Evolutionary conservation across 1,140 invertebrate species (phyloP), one percentile per base, ranked within the genome.

Genomic region (Neodiprion pinetum): DNA sequence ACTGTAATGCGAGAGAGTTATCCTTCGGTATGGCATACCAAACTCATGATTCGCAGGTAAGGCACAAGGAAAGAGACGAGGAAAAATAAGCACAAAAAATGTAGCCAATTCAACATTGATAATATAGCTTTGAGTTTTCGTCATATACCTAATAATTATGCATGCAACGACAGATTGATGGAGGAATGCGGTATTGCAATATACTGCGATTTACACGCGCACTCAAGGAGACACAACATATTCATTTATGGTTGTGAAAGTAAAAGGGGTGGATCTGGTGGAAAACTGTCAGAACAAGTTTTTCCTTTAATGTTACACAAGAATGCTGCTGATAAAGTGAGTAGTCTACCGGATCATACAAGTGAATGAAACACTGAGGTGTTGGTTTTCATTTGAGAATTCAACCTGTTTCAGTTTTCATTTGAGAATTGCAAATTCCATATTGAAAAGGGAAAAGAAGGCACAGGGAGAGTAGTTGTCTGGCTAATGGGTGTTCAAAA

Each of bases 161-260:
- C 48, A 80, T 70, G 77, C 66, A 77, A 74, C 82, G 82, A 67
- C 80, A 94, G 95, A 88, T 89, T 97, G 81, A 92, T 96, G 84
- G 96, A 97, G 84, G 96, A 98, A 89, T 95, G 95, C 85, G 96
- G 96, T 69, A 96, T 97, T 28, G 93, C 95, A 74, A 94, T 98
- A 89, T 98, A 96, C 84, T 97, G 97, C 86, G 98, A 99, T 90
- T 92, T 98, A 78, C 97, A 99, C 87, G 97, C 96, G 61, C 97
- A 99, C 89, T 98, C 97, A 7, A 90, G 97, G 73, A 95, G 95
- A 84, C 96, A 97, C 86, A 99, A 99, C 87, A 93, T 98, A 80
- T 99, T 99, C 85, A 94, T 98, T 78, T 99, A 98, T 87, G 97
- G 98, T 78, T 99, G 97, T 90, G 96, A 98, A 89, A 97, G 94